A percentile compares a stretch with the other conserved stretches of the same genome.
phyloP scores from a whole-genome alignment of 1,140 invertebrate species.

The Hycleus phaleratus region DNA sequence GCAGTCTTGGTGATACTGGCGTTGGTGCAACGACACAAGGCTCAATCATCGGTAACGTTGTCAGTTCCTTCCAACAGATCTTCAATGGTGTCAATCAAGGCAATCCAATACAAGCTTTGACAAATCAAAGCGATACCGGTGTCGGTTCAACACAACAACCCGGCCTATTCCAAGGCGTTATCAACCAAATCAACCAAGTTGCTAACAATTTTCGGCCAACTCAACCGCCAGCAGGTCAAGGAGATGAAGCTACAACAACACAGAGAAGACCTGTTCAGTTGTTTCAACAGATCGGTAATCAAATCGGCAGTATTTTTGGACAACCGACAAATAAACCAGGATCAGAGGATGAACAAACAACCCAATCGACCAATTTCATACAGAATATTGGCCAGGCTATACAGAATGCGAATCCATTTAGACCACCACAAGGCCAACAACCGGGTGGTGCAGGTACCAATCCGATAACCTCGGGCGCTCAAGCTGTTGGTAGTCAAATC shows the following conservation, averaged over 20 bases:
- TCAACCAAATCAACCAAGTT: constrained; percentile 9
- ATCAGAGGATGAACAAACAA: constrained; percentile 1
- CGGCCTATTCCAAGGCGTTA: constrained; percentile 2
- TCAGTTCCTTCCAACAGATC: not conserved
- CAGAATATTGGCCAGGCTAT: constrained; percentile 16
- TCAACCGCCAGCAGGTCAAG: not conserved
- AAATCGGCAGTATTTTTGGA: not conserved
- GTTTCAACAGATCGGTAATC: not conserved
- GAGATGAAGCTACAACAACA: constrained; percentile 4
- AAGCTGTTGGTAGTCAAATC: constrained; percentile 1
- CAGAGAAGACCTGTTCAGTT: not conserved
- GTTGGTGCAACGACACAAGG: not conserved
- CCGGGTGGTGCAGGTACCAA: not conserved
- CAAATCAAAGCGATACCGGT: constrained; percentile 7
- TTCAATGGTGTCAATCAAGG: not conserved
- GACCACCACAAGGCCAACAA: constrained; percentile 5
- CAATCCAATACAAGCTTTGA: not conserved
- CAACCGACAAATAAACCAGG: not conserved
- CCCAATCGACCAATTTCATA: constrained; percentile 10
- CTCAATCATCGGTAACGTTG: not conserved
- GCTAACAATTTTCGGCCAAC: constrained; percentile 7
- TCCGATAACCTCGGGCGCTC: not conserved
- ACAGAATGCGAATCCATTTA: constrained; percentile 17
- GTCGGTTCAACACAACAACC: not conserved
- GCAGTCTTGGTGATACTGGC: constrained; percentile 2